Conservation (phyloP, 2,113 vertebrate species). For the Bubo blakistoni region DNA sequence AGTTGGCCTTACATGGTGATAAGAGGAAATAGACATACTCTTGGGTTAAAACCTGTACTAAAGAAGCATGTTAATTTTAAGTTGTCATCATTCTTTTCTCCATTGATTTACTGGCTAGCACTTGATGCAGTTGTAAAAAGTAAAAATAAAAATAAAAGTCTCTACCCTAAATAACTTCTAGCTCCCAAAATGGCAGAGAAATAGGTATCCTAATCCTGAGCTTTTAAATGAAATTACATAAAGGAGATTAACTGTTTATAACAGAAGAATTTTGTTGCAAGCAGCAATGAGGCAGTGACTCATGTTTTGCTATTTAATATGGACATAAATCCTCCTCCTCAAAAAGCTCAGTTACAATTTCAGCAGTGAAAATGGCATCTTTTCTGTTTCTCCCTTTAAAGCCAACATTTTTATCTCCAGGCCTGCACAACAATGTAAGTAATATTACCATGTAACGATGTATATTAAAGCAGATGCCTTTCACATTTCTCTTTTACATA, state of each 20-base stretch:
- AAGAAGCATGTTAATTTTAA: neutral
- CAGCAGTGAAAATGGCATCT: conserved; percentile 45
- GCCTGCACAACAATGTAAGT: neutral
- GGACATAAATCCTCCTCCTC: conserved; percentile 57
- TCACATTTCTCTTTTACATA: neutral
- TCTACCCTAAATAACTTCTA: neutral
- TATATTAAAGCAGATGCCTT: neutral
- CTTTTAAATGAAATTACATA: conserved; percentile 5
- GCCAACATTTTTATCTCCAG: neutral
- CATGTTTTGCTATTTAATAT: conserved; percentile 60
- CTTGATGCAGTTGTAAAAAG: neutral
- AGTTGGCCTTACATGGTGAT: neutral
- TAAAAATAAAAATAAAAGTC: neutral
- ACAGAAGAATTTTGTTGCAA: conserved; percentile 16
- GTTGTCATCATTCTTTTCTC: neutral
- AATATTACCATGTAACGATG: neutral
- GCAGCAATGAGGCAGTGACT: conserved; percentile 46
- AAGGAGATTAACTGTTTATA: conserved; percentile 44
- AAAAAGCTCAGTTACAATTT: conserved; percentile 49
- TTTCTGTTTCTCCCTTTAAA: conserved; percentile 23
- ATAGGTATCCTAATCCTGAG: neutral
- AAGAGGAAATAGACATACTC: neutral
- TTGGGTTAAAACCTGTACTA: neutral
- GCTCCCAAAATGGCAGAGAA: neutral
- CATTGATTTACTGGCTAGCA: neutral